Evolutionary conservation across 2,797 vertebrate genomes (phyloP), one percentile per base, ranked within the genome.

Genomic region (Propithecus deckenii): DNA sequence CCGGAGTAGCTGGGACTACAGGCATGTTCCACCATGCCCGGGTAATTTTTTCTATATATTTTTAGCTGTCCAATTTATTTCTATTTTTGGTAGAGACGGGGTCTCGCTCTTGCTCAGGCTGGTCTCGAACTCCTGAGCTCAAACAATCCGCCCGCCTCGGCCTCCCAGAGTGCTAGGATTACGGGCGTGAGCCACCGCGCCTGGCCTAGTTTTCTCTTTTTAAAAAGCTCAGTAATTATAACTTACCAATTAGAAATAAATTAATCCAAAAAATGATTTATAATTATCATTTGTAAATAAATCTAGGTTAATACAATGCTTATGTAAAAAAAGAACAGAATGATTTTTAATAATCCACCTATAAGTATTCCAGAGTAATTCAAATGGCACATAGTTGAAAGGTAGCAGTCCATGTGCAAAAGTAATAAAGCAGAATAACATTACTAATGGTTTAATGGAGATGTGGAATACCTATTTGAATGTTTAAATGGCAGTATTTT

Each of bases 371-470:
- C 32, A 59, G 52, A 72, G 55, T 86, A 41, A 89, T 89, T 89
- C 17, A 83, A 89, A 76, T 50, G 23, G 52, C 17, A 86, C 14
- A 15, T 63, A 63, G 48, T 95, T 61, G 48, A 89, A 95, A 89
- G 35, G 46, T 41, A 76, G 52, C 22, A 81, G 65, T 12, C 9
- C 69, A 86, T 9, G 35, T 46, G 23, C 23, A 80, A 43, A 81
- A 81, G 20, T n/a, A 75, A 59, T 57, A 89, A 89, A 81, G 50
- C 25, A 81, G 28, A 92, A 43, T 75, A 85, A 76, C 52, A 65
- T 12, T 38, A 7, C 52, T 96, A 92, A 86, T 71, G n/a, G n/a
- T 76, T 93, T 89, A 59, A 91, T 86, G 93, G 61, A 59, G 52
- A 28, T 41, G 30, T 79, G 46, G 55, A 63, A 5, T n/a, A 41